These are phyloP conservation scores for Drosophila truncata DNA, from an alignment of 1,140 invertebrate species.

Conservation along the genomic window DNA sequence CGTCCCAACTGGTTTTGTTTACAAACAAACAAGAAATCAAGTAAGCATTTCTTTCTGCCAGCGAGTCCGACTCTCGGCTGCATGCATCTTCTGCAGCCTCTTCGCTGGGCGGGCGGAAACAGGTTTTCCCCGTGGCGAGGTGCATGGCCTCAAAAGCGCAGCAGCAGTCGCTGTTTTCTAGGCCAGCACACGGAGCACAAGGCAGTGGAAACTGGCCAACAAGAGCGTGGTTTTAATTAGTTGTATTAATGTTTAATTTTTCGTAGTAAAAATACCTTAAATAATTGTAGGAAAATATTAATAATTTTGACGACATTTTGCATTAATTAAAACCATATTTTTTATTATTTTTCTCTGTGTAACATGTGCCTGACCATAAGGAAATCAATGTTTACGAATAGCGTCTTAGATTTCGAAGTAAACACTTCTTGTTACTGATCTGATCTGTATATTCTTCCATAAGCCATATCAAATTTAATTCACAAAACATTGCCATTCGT, in stretches of 20 bases:
- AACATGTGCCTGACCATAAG: too few relatives aligned
- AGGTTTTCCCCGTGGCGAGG: slow-evolving; percentile 50
- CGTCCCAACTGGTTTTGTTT: slow-evolving; percentile 77
- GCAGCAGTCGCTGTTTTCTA: slow-evolving; percentile 27
- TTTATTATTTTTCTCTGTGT: background rate
- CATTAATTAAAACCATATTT: background rate
- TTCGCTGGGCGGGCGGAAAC: slow-evolving; percentile 38
- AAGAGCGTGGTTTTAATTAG: background rate
- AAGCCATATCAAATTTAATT: background rate
- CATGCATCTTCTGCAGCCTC: slow-evolving; percentile 19
- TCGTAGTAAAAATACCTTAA: background rate
- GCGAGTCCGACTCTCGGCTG: slow-evolving; percentile 11
- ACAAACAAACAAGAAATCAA: slow-evolving; percentile 69
- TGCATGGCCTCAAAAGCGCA: slow-evolving; percentile 34
- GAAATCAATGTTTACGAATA: background rate
- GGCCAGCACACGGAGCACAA: slow-evolving; percentile 17
- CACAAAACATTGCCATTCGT: background rate
- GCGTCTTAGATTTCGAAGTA: background rate
- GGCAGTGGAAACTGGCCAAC: slow-evolving; percentile 10
- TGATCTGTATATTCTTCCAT: background rate
- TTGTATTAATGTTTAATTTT: background rate
- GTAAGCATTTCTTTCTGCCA: slow-evolving; percentile 54
- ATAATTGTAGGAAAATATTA: background rate
- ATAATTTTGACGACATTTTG: background rate
- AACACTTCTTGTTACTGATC: background rate